Evolutionary conservation across 2,113 vertebrate species (phyloP).

Genomic region (Odontesthes bonariensis): DNA sequence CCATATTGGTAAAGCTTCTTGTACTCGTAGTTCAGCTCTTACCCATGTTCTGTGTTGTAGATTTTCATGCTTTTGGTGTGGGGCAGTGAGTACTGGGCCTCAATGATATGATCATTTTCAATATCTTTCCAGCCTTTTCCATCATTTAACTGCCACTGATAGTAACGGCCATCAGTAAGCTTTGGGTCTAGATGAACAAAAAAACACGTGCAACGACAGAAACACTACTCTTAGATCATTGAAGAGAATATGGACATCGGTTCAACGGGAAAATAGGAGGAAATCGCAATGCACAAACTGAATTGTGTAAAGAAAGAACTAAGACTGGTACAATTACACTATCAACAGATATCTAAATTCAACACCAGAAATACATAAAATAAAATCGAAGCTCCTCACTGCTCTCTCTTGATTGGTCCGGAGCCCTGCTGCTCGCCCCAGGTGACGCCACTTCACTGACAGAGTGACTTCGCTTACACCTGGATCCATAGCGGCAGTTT

Average conservation of each 20-base stretch:
- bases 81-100: slow-evolving; percentile 79
- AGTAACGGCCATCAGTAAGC: slow-evolving; percentile 43
- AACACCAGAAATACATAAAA: too few species aligned
- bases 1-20: neutral
- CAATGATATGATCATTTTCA: slow-evolving; percentile 73
- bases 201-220: neutral
- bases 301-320: neutral
- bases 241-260: too few species aligned
- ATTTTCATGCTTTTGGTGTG: slow-evolving; percentile 73
- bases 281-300: too few species aligned
- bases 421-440: neutral
- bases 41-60: slow-evolving; percentile 78
- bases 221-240: too few species aligned
- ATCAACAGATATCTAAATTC: too few species aligned
- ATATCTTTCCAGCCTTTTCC: slow-evolving; percentile 68
- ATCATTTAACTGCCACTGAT: slow-evolving; percentile 76
- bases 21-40: neutral
- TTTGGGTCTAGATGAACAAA: slow-evolving; percentile 30
- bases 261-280: too few species aligned
- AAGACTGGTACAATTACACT: too few species aligned
- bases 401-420: neutral
- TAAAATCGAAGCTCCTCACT: slow-evolving; percentile 15
- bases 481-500: slow-evolving; percentile 56
- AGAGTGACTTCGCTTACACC: slow-evolving; percentile 67
- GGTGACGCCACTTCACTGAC: neutral